A percentile compares a stretch with the other conserved stretches of the same genome.
Evolutionary conservation across 2,888 invertebrate species (phyloP).

Genomic region (Pecten maximus): DNA sequence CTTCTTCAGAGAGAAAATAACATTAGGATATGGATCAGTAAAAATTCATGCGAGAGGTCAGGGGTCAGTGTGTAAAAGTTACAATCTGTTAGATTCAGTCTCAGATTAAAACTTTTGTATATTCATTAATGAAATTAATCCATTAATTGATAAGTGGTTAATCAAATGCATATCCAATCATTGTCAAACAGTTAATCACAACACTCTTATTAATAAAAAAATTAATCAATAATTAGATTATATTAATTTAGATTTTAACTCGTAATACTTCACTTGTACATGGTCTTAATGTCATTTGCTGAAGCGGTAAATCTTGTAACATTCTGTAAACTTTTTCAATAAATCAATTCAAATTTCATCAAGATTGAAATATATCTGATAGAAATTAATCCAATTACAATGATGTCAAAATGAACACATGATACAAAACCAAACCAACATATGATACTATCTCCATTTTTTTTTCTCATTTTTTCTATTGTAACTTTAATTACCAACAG

Average conservation of each 20-base stretch:
- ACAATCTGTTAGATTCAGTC: not conserved
- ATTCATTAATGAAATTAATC: slow-evolving; percentile 2
- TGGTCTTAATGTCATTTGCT: not conserved
- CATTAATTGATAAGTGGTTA: not conserved
- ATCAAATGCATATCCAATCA: not conserved
- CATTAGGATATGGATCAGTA: not conserved
- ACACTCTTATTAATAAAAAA: not conserved
- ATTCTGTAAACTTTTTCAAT: not conserved
- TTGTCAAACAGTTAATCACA: not conserved
- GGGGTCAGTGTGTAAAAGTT: not conserved
- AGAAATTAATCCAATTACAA: too few species aligned
- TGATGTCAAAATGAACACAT: too few species aligned
- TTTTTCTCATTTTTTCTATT: too few species aligned
- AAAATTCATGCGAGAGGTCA: not conserved
- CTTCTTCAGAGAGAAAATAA: not conserved
- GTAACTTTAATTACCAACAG: too few species aligned
- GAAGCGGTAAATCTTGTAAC: not conserved
- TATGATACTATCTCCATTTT: too few species aligned
- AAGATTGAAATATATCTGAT: too few species aligned
- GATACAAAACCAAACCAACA: too few species aligned
- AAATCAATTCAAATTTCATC: not conserved
- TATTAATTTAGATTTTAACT: not conserved
- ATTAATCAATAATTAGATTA: too few species aligned
- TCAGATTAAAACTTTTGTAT: not conserved
- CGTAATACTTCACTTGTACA: not conserved